Percentiles rank a stretch among this genome's conserved stretches.
These are phyloP conservation scores for Scomberomorus guttatus DNA, from an alignment of 2,797 vertebrate genomes.

Conservation along the genomic window DNA sequence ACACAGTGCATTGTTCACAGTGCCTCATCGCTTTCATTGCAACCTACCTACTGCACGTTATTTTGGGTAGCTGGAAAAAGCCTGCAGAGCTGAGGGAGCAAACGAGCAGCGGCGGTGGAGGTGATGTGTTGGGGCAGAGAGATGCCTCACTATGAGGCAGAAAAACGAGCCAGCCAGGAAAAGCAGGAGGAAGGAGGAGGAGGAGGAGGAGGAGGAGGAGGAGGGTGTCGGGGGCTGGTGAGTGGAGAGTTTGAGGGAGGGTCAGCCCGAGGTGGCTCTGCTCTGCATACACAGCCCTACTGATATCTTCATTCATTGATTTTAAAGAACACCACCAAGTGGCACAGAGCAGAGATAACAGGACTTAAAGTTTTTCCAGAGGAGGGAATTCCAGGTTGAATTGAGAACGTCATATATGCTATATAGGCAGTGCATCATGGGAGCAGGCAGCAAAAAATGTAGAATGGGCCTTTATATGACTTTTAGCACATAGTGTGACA, in stretches of 20 bases:
- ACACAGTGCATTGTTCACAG: conserved; percentile 29
- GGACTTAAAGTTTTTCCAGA: conserved; percentile 77
- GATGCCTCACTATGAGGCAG: conserved; percentile 70
- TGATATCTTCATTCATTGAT: conserved; percentile 87
- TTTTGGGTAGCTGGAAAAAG: conserved; percentile 45
- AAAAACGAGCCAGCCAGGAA: conserved; percentile 49
- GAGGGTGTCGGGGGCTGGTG: conserved; percentile 19
- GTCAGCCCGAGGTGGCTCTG: conserved; percentile 83
- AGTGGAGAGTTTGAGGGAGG: conserved; percentile 75
- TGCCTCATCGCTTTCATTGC: conserved; percentile 38
- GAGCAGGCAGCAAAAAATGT: not conserved
- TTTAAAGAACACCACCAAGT: conserved; percentile 94
- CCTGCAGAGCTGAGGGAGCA: conserved; percentile 64
- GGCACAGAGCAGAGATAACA: conserved; percentile 94
- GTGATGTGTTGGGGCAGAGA: conserved; percentile 64
- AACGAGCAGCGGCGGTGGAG: conserved; percentile 48
- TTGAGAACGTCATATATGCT: not conserved
- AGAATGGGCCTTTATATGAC: conserved; percentile 9
- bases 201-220: conserved; percentile 13
- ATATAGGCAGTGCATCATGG: not conserved
- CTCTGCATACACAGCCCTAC: conserved; percentile 77
- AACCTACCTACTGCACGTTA: conserved; percentile 39
- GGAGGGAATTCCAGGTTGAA: conserved; percentile 23
- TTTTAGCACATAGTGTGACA: not conserved
- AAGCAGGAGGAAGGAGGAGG: conserved; percentile 38